A percentile compares a stretch with the other conserved stretches of the same genome.
phyloP scores from a whole-genome alignment of 2,113 vertebrate species.

The Sinocyclocheilus rhinocerous region DNA sequence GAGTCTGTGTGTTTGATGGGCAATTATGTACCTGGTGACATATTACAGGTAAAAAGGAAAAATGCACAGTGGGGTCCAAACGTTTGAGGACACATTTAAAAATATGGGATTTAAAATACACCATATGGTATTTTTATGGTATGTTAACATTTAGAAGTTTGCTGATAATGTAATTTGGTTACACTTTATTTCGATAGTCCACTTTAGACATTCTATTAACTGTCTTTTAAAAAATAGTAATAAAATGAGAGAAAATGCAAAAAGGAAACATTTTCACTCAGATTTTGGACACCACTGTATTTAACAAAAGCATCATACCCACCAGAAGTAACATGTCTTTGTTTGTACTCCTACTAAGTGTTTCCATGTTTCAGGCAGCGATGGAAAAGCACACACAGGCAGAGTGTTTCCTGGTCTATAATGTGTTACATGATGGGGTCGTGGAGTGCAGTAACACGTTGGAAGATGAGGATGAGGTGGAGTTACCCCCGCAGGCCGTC shows the following conservation, averaged over 20 bases:
- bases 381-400: conserved; percentile 80
- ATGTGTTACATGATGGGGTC: conserved; percentile 79
- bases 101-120: no score
- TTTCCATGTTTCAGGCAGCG: conserved; percentile 77
- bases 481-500: conserved; percentile 85
- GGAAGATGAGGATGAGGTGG: conserved; percentile 84
- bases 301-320: not conserved
- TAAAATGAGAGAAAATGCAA: no score
- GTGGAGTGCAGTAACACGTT: conserved; percentile 89
- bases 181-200: no score
- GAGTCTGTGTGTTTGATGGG: conserved; percentile 60
- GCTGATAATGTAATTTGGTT: not conserved
- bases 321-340: not conserved
- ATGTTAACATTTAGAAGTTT: not conserved
- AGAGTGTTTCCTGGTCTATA: conserved; percentile 84
- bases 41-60: conserved; percentile 80
- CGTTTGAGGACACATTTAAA: no score
- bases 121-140: no score
- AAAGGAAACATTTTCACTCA: no score
- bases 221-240: no score
- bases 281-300: not conserved
- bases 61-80: no score
- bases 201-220: no score
- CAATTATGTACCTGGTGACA: conserved; percentile 72
- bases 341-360: not conserved